Base-by-base conservation (phyloP, 53 echinoderm and acorn worm genomes). In the Pentamera pediparva region DNA sequence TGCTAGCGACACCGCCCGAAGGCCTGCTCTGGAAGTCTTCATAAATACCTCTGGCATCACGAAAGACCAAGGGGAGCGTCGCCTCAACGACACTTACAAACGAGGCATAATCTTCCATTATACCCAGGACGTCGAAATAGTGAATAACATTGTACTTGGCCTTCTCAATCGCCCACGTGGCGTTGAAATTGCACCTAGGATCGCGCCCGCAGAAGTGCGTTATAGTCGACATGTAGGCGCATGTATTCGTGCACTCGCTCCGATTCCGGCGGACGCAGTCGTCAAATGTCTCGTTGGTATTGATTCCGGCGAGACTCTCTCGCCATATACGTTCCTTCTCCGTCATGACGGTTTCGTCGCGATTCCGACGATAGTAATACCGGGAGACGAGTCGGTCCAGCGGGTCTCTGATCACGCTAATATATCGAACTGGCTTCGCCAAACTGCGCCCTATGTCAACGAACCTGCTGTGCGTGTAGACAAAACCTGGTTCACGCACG, bases 61-160 rank as follows among this genome's bases (percentile, higher is more conserved):
- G 40, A 29, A 67, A 43, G 17, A 26, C 4, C 2, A 6, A 30
- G 10, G 67, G 29, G 30, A 67, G 31, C 11, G 31, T 67, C 12
- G 37, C 37, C 45, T 67, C 67, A 5, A 37, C 67, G 5, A 67
- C 45, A 22, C 45, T 4, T 15, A 67, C 67, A 13, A 67, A 67
- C 24, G 67, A 67, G 0, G 67, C 17, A 17, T 67, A 67, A 43
- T 67, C 67, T 32, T 67, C 67, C 67, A 67, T 67, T 8, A 67
- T 41, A 12, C 67, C 67, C 0, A 67, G 30, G 18, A 43, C 30
- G 11, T 67, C 67, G 13, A 39, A 67, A 41, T 67, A 25, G 4
- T 43, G 67, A 3, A 41, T 45, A 43, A 67, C 67, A 29, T 67
- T 67, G 27, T 12, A 13, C 28, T 67, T 45, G n/a, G 67, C 67